Percentiles rank a stretch among this genome's conserved stretches.
These are phyloP conservation scores for Aphidius gifuensis DNA, from an alignment of 1,140 invertebrate species.

Conservation along the genomic window DNA sequence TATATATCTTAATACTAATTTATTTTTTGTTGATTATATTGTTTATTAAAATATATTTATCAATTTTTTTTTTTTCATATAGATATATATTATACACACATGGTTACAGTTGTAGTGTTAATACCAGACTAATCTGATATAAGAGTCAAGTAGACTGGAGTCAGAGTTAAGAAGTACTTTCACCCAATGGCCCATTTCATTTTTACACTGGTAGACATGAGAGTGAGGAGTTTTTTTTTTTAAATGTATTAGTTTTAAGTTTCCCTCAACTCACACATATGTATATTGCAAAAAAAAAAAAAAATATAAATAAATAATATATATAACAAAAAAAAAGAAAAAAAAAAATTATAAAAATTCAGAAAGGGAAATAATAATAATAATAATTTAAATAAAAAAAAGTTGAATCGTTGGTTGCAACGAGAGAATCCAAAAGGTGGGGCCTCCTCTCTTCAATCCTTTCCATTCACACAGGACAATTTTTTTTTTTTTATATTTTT, in stretches of 20 bases:
- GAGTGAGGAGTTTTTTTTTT: neutral
- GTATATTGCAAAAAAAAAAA: neutral
- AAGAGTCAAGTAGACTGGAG: conserved; percentile 33
- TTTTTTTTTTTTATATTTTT: too few species aligned
- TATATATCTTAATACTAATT: too few species aligned
- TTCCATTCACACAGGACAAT: too few species aligned
- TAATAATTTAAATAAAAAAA: too few species aligned
- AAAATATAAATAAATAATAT: too few species aligned
- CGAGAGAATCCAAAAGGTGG: conserved; percentile 1
- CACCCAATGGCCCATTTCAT: conserved; percentile 57
- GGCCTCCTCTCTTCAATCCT: conserved; percentile 6
- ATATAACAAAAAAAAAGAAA: too few species aligned
- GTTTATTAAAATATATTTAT: too few species aligned
- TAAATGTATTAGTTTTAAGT: conserved; percentile 9
- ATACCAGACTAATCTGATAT: conserved; percentile 41
- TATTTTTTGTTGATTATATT: too few species aligned
- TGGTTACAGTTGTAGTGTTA: conserved; percentile 6
- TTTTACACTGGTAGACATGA: conserved; percentile 42
- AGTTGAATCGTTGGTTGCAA: too few species aligned
- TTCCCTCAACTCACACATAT: conserved; percentile 13
- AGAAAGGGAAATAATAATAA: too few species aligned
- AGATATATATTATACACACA: neutral
- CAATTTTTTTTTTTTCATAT: neutral
- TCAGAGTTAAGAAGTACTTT: conserved; percentile 43
- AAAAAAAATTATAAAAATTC: neutral